phyloP scores from a whole-genome alignment of 2,797 vertebrate species.

The Vultur gryphus region DNA sequence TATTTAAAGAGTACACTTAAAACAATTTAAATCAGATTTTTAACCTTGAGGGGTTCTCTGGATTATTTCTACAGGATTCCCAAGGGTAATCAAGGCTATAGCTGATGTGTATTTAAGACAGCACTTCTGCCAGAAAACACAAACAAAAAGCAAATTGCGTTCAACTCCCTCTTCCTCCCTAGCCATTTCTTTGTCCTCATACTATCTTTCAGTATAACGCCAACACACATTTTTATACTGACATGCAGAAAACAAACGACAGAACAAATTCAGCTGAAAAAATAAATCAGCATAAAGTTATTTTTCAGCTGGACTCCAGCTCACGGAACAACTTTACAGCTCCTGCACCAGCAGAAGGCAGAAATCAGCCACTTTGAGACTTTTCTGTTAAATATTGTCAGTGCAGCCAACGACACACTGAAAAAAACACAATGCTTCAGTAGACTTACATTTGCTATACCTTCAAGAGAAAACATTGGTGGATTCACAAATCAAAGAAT shows the following conservation, averaged over 20 bases:
- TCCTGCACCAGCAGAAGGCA: slow-evolving; percentile 27
- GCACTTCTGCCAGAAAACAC: slow-evolving; percentile 24
- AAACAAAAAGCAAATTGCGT: slow-evolving; percentile 17
- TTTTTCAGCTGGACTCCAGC: neutral
- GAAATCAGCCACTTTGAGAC: neutral
- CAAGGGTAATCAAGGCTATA: neutral
- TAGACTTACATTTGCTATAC: neutral
- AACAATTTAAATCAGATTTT: slow-evolving; percentile 13
- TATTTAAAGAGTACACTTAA: neutral
- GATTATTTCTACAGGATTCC: slow-evolving; percentile 29
- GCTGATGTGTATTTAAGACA: slow-evolving; percentile 12
- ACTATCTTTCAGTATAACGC: neutral
- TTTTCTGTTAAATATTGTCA: neutral
- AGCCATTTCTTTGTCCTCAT: neutral
- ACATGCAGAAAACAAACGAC: neutral
- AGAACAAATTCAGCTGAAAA: slow-evolving; percentile 28
- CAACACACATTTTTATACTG: neutral
- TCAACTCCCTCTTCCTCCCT: neutral
- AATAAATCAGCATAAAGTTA: neutral
- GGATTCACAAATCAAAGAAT: neutral
- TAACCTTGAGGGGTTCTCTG: neutral
- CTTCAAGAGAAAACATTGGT: neutral
- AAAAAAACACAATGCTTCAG: neutral
- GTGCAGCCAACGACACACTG: neutral
- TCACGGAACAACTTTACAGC: neutral